A percentile compares a stretch with the other conserved stretches of the same genome.
Conservation (phyloP, 1,140 invertebrate genomes). For the Diorhabda carinulata region DNA sequence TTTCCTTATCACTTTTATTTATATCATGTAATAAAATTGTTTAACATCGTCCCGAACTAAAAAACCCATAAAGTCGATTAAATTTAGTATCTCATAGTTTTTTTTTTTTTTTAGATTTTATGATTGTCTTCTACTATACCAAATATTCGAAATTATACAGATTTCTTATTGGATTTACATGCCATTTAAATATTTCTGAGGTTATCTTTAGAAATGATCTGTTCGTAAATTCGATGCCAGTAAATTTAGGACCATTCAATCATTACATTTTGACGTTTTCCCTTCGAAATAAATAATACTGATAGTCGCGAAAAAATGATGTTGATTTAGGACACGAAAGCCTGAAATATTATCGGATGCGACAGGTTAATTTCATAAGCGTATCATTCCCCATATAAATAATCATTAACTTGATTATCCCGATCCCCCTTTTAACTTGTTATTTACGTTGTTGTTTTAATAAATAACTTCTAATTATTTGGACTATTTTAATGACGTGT, state of each 20-base stretch:
- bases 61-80: slow-evolving; percentile 1
- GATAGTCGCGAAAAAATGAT: too few relatives aligned
- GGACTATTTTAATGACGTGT: too few relatives aligned
- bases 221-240: slow-evolving; percentile 8
- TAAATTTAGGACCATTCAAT: slow-evolving; percentile 5
- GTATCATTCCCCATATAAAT: too few relatives aligned
- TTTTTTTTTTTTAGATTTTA: background rate
- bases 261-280: slow-evolving; percentile 5
- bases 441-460: too few relatives aligned
- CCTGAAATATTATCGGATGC: too few relatives aligned
- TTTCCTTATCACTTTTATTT: background rate
- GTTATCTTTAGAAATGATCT: slow-evolving; percentile 3
- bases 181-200: slow-evolving; percentile 10
- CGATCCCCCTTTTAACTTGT: too few relatives aligned
- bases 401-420: too few relatives aligned
- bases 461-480: too few relatives aligned
- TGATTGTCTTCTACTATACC: background rate
- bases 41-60: background rate
- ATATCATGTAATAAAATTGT: background rate
- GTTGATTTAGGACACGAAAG: too few relatives aligned
- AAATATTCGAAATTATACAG: background rate
- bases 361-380: too few relatives aligned
- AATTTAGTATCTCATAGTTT: background rate
- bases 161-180: slow-evolving; percentile 11
- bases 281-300: background rate